A percentile compares a stretch with the other conserved stretches of the same genome.
These are phyloP conservation scores for Vollenhovia emeryi DNA, from an alignment of 1,140 invertebrate species.

Conservation along the genomic window DNA sequence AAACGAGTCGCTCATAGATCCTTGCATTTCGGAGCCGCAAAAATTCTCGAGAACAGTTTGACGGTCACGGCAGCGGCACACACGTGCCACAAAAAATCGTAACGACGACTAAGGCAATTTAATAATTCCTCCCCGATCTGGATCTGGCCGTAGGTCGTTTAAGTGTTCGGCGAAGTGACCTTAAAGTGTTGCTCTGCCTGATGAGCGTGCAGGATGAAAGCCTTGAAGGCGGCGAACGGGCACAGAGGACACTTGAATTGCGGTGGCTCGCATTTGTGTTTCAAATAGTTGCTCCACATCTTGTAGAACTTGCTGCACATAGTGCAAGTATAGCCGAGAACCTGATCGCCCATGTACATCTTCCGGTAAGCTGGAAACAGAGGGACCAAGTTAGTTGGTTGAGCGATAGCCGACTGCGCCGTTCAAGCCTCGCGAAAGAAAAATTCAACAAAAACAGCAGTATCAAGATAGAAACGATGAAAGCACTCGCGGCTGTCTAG, in stretches of 20 bases:
- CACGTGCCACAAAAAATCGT: conserved; percentile 17
- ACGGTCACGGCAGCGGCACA: background rate
- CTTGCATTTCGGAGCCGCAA: background rate
- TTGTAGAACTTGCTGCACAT: conserved; percentile 86
- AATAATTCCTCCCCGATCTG: background rate
- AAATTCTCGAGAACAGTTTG: background rate
- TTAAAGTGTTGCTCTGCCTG: conserved; percentile 85
- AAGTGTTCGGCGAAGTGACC: conserved; percentile 81
- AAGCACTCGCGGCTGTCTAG: conserved; percentile 27
- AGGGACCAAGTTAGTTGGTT: conserved; percentile 69
- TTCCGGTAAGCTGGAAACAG: conserved; percentile 85
- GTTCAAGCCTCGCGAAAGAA: conserved; percentile 28
- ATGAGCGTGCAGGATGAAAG: conserved; percentile 84
- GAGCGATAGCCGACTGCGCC: background rate
- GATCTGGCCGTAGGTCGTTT: conserved; percentile 48
- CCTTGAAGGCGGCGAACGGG: conserved; percentile 84
- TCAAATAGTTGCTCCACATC: conserved; percentile 86
- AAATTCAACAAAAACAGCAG: conserved; percentile 44
- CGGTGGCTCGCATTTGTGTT: conserved; percentile 85
- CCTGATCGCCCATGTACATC: conserved; percentile 84
- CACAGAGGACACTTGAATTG: conserved; percentile 84
- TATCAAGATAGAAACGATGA: conserved; percentile 8
- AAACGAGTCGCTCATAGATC: conserved; percentile 1
- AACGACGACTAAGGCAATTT: conserved; percentile 68
- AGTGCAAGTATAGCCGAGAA: conserved; percentile 84